These are phyloP conservation scores for Andrena marginata DNA, from an alignment of 2,888 invertebrate species.

Conservation along the genomic window DNA sequence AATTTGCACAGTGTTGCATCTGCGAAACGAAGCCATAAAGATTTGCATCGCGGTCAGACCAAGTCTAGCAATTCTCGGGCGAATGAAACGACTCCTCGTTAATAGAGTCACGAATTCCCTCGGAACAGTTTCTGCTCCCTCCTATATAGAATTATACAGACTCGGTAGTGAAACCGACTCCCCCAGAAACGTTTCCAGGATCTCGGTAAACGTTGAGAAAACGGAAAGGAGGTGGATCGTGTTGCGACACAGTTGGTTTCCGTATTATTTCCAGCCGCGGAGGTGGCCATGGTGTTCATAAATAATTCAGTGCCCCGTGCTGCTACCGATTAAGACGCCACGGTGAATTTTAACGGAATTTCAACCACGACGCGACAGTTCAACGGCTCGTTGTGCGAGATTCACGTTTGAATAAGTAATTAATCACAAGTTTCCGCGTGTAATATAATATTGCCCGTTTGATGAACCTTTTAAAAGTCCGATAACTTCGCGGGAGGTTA, in stretches of 20 bases:
- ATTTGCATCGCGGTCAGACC: conserved; percentile 5
- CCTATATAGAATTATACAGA: not conserved
- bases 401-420: too few species aligned
- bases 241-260: not conserved
- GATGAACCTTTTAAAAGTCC: too few species aligned
- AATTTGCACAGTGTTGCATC: conserved; percentile 6
- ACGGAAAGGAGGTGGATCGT: conserved; percentile 7
- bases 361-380: not conserved
- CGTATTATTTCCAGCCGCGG: not conserved
- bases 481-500: too few species aligned
- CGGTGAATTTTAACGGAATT: not conserved
- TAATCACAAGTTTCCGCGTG: not conserved
- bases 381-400: not conserved
- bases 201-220: conserved; percentile 28
- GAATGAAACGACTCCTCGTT: not conserved
- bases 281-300: conserved; percentile 16
- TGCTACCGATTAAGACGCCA: conserved; percentile 20
- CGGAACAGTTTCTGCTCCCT: not conserved
- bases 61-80: not conserved
- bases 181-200: conserved; percentile 1
- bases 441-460: not conserved
- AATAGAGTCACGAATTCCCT: conserved; percentile 33
- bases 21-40: conserved; percentile 5
- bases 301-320: conserved; percentile 39
- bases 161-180: not conserved